Evolutionary conservation across 2,113 vertebrate species (phyloP).

Genomic region (Pterocles gutturalis): DNA sequence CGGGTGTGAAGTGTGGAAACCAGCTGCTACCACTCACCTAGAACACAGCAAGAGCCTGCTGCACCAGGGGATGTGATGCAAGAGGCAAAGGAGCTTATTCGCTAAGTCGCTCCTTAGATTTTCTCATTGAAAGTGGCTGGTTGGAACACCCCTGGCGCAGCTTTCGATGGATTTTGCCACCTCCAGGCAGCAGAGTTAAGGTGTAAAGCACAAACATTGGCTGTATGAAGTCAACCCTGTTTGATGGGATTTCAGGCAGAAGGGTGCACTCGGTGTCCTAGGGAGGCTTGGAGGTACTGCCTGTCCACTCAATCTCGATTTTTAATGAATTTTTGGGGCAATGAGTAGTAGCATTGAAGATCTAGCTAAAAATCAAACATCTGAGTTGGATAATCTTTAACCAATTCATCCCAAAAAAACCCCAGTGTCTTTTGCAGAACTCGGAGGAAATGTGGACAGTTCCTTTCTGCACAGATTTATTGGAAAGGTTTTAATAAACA

Average conservation of each 20-base stretch:
- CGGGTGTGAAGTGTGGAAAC: fast-evolving
- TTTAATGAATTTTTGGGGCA: not conserved
- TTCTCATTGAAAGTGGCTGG: not conserved
- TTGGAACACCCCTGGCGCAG: not conserved
- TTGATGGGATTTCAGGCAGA: not conserved
- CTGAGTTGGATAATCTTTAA: conserved; percentile 10
- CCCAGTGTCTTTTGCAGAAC: not conserved
- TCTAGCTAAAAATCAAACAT: not conserved
- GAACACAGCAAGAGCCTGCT: fast-evolving
- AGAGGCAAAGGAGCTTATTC: not conserved
- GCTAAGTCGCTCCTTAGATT: not conserved
- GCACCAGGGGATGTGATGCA: fast-evolving
- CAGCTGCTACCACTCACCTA: not conserved
- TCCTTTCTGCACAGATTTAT: conserved; percentile 53
- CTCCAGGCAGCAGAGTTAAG: not conserved
- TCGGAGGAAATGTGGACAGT: not conserved
- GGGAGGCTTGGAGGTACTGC: not conserved
- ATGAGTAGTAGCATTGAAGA: not conserved
- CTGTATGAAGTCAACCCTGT: not conserved
- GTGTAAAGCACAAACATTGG: not conserved
- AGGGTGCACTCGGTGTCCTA: fast-evolving
- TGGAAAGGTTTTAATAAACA: conserved; percentile 70
- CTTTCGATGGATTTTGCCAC: not conserved
- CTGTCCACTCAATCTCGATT: not conserved
- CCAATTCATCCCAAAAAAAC: not conserved